Evolutionary conservation across 2,113 vertebrate species (phyloP), one percentile per base, ranked within the genome.

Genomic region (Prinia subflava): DNA sequence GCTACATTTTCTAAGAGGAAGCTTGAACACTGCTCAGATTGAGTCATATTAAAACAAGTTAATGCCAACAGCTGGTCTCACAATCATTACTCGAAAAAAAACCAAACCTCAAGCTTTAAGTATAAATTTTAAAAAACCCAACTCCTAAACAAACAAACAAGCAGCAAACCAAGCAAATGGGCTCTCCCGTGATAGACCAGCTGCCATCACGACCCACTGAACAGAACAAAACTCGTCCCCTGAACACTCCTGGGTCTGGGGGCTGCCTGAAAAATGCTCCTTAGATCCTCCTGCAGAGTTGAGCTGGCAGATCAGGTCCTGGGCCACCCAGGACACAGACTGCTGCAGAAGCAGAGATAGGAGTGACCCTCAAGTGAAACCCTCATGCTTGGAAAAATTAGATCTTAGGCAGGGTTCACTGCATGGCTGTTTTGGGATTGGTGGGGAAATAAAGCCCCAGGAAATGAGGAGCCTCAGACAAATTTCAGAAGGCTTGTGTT

Each of bases 31-130:
- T 69, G 60, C 79, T 90, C 47, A 67, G 83, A 74, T 35, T 87
- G 85, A 90, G 37, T 75, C 50, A 53, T 57, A 88, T 87, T 86
- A 90, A 92, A 95, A 83, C 47, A 23, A 95, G 95, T 68, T 90
- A 74, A 83, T 52, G 60, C 52, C 0, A 1, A 67, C 71, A 93
- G 85, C 76, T 92, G 79, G 44, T 60, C 60, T 92, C 74, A 35
- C 28, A 79, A 35, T 76, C 74, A 69, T 63, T 71, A 79, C 82
- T 10, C n/a, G 37, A 6, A 81, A 69, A 83, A 90, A 90, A 77
- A 27, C 0, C 10, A 64, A 68, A 56, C 33, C 24, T 41, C 37
- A 59, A 78, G 39, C 27, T 75, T 70, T 59, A 63, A 44, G 27
- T n/a, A 60, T 37, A n/a, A 77, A 41, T 41, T 56, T 52, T 10